A percentile compares a stretch with the other conserved stretches of the same genome.
Evolutionary conservation across 2,888 invertebrate species (phyloP).

Genomic region (Pyrgus malvae): DNA sequence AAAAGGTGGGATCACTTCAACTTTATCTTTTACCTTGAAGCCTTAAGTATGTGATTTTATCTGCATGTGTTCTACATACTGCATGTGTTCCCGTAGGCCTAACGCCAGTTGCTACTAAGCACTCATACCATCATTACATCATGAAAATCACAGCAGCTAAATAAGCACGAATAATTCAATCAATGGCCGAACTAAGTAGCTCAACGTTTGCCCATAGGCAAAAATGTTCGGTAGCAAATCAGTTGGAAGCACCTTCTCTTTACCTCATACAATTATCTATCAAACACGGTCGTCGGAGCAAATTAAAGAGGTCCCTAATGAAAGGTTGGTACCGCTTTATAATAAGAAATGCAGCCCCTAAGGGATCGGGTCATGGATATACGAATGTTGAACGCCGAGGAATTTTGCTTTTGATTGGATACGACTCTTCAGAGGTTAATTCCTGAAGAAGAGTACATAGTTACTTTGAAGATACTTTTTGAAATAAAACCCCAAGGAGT

Average conservation of each 20-base stretch:
- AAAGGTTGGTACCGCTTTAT: constrained; percentile 35
- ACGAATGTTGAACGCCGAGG: not conserved
- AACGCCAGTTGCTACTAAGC: too few relatives aligned
- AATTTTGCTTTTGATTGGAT: not conserved
- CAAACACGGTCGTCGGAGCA: constrained; percentile 33
- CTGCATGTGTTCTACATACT: too few relatives aligned
- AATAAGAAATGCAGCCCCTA: constrained; percentile 31
- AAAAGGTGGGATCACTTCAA: too few relatives aligned
- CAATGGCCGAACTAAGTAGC: not conserved
- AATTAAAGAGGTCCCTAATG: constrained; percentile 36
- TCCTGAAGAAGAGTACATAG: too few relatives aligned
- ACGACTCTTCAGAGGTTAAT: not conserved
- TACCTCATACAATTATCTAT: constrained; percentile 38
- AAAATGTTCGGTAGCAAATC: constrained; percentile 23
- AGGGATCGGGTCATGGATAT: constrained; percentile 5
- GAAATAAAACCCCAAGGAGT: too few relatives aligned
- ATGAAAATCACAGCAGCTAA: not conserved
- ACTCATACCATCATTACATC: not conserved
- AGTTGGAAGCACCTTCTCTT: constrained; percentile 30
- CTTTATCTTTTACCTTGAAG: too few relatives aligned
- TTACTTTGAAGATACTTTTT: too few relatives aligned
- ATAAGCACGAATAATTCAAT: not conserved
- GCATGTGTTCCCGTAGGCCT: too few relatives aligned
- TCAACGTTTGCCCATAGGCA: constrained; percentile 18
- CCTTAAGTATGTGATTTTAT: too few relatives aligned